Evolutionary conservation across 92 coral and sea anemone genomes (phyloP).

Genomic region (Desmophyllum pertusum): DNA sequence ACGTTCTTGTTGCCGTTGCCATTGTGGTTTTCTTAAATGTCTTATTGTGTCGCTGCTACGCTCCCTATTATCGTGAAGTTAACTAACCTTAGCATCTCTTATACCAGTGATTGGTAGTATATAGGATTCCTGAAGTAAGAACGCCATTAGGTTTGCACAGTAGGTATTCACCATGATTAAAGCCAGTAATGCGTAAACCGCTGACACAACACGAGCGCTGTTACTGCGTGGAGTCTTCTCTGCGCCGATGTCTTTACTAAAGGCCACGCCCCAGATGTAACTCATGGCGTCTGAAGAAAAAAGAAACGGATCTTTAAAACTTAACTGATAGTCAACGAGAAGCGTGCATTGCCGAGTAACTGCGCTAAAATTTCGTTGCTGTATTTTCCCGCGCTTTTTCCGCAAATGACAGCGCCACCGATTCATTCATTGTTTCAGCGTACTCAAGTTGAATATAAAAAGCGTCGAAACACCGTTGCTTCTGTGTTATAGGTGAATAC

Average conservation of each 20-base stretch:
- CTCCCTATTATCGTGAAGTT: neutral
- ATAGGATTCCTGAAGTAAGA: slow-evolving; percentile 59
- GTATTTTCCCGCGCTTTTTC: too few species aligned
- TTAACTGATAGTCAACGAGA: neutral
- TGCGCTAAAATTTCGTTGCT: too few species aligned
- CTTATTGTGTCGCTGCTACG: too few species aligned
- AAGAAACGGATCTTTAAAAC: too few species aligned
- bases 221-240: slow-evolving; percentile 80
- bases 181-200: slow-evolving; percentile 78
- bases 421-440: too few species aligned
- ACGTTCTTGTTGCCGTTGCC: too few species aligned
- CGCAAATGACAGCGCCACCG: too few species aligned
- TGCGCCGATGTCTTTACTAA: slow-evolving; percentile 87
- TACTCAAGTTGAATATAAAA: too few species aligned
- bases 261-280: slow-evolving; percentile 92
- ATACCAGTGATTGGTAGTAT: slow-evolving; percentile 69
- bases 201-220: slow-evolving; percentile 82
- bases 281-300: slow-evolving; percentile 74
- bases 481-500: too few species aligned
- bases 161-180: slow-evolving; percentile 77
- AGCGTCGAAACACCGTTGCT: too few species aligned
- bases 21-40: too few species aligned
- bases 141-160: slow-evolving; percentile 84
- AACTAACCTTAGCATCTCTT: slow-evolving; percentile 68
- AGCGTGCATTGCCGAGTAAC: neutral